phyloP scores from a whole-genome alignment of 2,113 vertebrate genomes.

The Blennius ocellaris region DNA sequence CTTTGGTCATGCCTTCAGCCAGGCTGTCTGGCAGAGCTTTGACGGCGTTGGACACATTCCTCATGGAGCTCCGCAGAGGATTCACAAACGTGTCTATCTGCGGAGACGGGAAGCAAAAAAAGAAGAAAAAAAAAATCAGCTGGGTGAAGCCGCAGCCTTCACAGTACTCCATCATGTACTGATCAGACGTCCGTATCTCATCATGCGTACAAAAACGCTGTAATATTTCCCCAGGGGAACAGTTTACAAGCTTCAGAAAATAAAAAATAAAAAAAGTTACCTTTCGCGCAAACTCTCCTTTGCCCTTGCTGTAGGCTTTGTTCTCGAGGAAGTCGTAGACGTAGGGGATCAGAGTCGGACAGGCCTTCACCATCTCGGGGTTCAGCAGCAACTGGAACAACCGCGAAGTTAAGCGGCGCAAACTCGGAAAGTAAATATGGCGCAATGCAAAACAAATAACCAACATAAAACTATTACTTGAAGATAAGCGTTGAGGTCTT shows the following conservation, averaged over 20 bases:
- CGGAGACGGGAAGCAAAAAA: background rate
- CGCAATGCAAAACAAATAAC: background rate
- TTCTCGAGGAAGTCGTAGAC: slow-evolving; percentile 97
- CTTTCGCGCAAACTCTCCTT: slow-evolving; percentile 98
- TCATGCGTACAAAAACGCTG: too few relatives aligned
- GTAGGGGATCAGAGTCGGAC: slow-evolving; percentile 89
- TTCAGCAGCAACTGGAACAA: slow-evolving; percentile 89
- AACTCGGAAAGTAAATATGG: background rate
- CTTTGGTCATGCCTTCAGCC: slow-evolving; percentile 97
- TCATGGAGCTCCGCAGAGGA: slow-evolving; percentile 97
- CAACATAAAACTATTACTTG: slow-evolving; percentile 84
- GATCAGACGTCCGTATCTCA: too few relatives aligned
- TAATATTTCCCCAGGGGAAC: too few relatives aligned
- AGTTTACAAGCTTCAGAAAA: background rate
- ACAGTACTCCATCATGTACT: too few relatives aligned
- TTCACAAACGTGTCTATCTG: slow-evolving; percentile 99
- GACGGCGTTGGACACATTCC: slow-evolving; percentile 97
- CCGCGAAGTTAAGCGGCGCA: background rate
- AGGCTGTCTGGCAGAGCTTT: slow-evolving; percentile 97
- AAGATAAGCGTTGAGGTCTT: slow-evolving; percentile 94
- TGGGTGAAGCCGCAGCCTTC: too few relatives aligned
- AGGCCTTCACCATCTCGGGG: slow-evolving; percentile 96
- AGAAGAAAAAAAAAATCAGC: background rate
- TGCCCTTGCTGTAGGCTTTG: slow-evolving; percentile 98
- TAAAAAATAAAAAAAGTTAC: slow-evolving; percentile 76